A percentile compares a stretch with the other conserved stretches of the same genome.
These are phyloP conservation scores for Rhyacophila evoluta DNA, from an alignment of 2,888 invertebrate species.

Conservation along the genomic window DNA sequence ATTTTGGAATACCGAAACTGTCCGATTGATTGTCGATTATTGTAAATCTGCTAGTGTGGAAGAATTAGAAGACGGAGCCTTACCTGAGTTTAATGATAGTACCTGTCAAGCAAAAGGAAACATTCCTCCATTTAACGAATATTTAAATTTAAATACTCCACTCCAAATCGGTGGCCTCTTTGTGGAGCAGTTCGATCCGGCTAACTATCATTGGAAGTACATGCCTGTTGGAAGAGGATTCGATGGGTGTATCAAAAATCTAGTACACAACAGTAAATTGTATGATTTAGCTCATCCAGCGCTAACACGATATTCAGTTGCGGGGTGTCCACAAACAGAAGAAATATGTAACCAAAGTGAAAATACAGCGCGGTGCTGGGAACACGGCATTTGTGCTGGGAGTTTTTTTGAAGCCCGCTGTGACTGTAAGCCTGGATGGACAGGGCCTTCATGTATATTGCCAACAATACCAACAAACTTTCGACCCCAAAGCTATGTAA, in stretches of 20 bases:
- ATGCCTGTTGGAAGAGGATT: slow-evolving; percentile 63
- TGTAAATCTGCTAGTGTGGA: slow-evolving; percentile 64
- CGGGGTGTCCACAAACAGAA: slow-evolving; percentile 69
- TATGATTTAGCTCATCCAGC: slow-evolving; percentile 71
- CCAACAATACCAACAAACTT: slow-evolving; percentile 65
- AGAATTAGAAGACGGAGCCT: slow-evolving; percentile 63
- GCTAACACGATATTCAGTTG: slow-evolving; percentile 59
- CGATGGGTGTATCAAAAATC: slow-evolving; percentile 72
- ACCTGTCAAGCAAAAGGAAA: slow-evolving; percentile 65
- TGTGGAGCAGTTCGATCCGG: slow-evolving; percentile 61
- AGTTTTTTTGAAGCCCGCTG: slow-evolving; percentile 63
- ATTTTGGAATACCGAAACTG: slow-evolving; percentile 67
- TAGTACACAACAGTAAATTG: slow-evolving; percentile 70
- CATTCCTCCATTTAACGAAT: slow-evolving; percentile 69
- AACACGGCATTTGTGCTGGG: slow-evolving; percentile 66
- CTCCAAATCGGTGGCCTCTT: slow-evolving; percentile 70
- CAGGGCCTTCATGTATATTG: slow-evolving; percentile 61
- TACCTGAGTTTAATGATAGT: slow-evolving; percentile 63
- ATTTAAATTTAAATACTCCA: slow-evolving; percentile 69
- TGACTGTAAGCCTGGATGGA: slow-evolving; percentile 71
- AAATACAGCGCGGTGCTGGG: slow-evolving; percentile 59
- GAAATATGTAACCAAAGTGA: slow-evolving; percentile 65
- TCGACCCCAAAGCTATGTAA: slow-evolving; percentile 67
- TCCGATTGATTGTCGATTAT: slow-evolving; percentile 68
- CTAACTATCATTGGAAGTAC: slow-evolving; percentile 60